Evolutionary conservation across 2,888 invertebrate species (phyloP).

Genomic region (Strigamia maritima): DNA sequence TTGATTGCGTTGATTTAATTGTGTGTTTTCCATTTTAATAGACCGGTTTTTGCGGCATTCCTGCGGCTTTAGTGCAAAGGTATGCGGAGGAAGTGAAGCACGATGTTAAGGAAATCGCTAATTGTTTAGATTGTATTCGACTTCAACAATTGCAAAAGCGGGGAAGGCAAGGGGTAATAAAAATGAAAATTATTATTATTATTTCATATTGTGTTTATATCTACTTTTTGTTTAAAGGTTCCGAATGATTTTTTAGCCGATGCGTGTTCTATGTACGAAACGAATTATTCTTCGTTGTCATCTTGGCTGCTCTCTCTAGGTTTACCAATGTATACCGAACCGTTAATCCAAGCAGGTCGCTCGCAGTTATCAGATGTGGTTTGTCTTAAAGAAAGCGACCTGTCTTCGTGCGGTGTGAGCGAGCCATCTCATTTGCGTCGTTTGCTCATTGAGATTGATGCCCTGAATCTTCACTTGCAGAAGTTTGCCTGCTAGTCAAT

Average conservation of each 20-base stretch:
- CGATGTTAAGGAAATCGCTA: slow-evolving; percentile 49
- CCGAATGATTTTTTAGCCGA: slow-evolving; percentile 50
- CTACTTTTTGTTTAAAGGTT: slow-evolving; percentile 46
- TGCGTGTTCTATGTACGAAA: slow-evolving; percentile 48
- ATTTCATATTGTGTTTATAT: slow-evolving; percentile 5
- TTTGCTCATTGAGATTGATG: slow-evolving; percentile 49
- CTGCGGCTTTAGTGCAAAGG: slow-evolving; percentile 51
- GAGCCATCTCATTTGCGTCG: slow-evolving; percentile 48
- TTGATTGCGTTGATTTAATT: background rate
- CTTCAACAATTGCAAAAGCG: slow-evolving; percentile 48
- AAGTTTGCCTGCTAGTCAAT: slow-evolving; percentile 38
- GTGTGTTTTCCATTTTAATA: no score
- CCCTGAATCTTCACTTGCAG: slow-evolving; percentile 45
- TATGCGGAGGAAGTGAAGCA: slow-evolving; percentile 51
- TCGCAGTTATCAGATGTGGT: slow-evolving; percentile 21
- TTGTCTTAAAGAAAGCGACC: slow-evolving; percentile 46
- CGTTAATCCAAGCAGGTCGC: slow-evolving; percentile 39
- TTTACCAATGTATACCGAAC: slow-evolving; percentile 50
- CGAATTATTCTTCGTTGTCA: slow-evolving; percentile 49
- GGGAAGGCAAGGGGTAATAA: slow-evolving; percentile 47
- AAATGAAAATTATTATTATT: background rate
- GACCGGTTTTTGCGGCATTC: slow-evolving; percentile 52
- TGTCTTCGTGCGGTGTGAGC: slow-evolving; percentile 47
- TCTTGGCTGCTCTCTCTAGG: slow-evolving; percentile 52
- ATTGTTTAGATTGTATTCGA: slow-evolving; percentile 50